These are phyloP conservation scores for Anguilla megastoma DNA, from an alignment of 2,797 vertebrate genomes.

Conservation along the genomic window DNA sequence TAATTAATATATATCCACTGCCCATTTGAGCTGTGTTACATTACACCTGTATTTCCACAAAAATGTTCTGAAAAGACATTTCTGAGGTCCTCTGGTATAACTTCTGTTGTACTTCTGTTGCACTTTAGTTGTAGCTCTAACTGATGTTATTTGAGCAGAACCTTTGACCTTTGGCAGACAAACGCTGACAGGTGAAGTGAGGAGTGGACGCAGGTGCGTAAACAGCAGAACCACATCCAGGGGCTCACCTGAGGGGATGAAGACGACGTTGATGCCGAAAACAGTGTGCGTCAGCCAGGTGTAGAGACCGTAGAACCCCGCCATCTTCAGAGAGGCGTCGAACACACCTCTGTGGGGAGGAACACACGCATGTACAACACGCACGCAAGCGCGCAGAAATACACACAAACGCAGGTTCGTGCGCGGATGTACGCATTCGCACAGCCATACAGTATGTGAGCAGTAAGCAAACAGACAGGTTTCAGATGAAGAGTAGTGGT, in stretches of 20 bases:
- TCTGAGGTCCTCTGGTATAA: not conserved
- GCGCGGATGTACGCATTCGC: not conserved
- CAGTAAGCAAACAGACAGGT: not conserved
- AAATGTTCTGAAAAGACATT: not conserved
- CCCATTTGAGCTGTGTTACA: too few relatives aligned
- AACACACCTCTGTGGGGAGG: constrained; percentile 87
- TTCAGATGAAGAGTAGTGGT: not conserved
- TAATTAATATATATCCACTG: not conserved
- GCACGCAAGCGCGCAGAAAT: not conserved
- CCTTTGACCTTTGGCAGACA: not conserved
- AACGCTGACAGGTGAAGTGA: not conserved
- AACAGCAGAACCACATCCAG: not conserved
- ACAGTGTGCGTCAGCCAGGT: constrained; percentile 99
- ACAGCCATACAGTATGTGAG: constrained; percentile 25
- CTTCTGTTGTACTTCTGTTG: not conserved
- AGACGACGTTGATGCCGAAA: constrained; percentile 98
- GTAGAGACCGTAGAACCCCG: constrained; percentile 95
- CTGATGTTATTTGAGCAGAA: not conserved
- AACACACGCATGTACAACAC: constrained; percentile 1
- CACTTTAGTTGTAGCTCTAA: not conserved
- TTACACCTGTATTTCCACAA: too few relatives aligned
- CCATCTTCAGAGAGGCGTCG: constrained; percentile 99
- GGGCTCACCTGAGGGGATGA: constrained; percentile 95
- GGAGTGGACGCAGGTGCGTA: not conserved
- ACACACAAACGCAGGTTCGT: not conserved